These are phyloP conservation scores for Agriotes lineatus DNA, from an alignment of 2,888 invertebrate species.

Conservation along the genomic window DNA sequence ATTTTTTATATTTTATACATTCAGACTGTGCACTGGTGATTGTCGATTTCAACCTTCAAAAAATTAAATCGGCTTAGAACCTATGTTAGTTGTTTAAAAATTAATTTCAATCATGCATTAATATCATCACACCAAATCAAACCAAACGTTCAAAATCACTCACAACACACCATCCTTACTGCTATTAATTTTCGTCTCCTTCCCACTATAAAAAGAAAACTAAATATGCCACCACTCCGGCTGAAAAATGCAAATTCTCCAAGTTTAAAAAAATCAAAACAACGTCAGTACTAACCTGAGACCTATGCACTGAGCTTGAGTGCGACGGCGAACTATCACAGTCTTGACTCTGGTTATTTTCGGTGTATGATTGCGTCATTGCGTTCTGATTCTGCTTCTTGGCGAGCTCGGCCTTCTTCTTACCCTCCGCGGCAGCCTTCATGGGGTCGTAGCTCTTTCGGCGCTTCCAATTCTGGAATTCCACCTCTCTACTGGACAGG, in stretches of 20 bases:
- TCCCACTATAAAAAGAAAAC: not conserved
- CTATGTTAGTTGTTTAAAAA: no score
- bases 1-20: no score
- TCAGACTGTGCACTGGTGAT: no score
- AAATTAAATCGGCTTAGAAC: no score
- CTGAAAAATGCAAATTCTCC: slow-evolving; percentile 15
- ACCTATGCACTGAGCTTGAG: slow-evolving; percentile 65
- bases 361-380: slow-evolving; percentile 63
- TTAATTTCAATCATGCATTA: no score
- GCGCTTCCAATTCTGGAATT: slow-evolving; percentile 96
- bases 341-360: slow-evolving; percentile 58
- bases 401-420: slow-evolving; percentile 73
- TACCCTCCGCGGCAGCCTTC: slow-evolving; percentile 92
- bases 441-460: slow-evolving; percentile 96
- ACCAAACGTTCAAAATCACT: no score
- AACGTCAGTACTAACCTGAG: slow-evolving; percentile 64
- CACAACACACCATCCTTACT: not conserved
- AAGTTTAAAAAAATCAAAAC: not conserved
- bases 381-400: slow-evolving; percentile 62
- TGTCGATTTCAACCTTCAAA: no score
- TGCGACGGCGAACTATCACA: slow-evolving; percentile 66
- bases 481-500: slow-evolving; percentile 81
- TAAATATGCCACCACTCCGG: slow-evolving; percentile 32
- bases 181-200: not conserved
- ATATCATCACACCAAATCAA: no score